These are phyloP conservation scores for Takifugu rubripes DNA, from an alignment of 2,797 vertebrate genomes.

Conservation along the genomic window DNA sequence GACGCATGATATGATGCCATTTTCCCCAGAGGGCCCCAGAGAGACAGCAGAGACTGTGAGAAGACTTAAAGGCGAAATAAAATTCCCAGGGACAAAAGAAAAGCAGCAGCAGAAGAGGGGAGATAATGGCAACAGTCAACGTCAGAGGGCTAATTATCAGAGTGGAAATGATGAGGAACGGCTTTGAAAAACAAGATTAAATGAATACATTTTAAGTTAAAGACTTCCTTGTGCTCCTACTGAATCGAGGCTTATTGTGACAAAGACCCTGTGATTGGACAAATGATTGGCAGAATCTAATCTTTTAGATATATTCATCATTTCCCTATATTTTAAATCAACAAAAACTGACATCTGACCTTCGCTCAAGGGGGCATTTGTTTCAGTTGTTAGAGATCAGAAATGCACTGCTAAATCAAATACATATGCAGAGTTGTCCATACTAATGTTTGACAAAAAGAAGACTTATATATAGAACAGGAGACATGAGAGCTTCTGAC, in stretches of 20 bases:
- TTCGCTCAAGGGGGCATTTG: constrained; percentile 22
- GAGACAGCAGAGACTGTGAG: constrained; percentile 24
- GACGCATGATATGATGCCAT: constrained; percentile 42
- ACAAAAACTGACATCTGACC: constrained; percentile 50
- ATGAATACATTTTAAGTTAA: constrained; percentile 65
- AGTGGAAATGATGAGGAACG: constrained; percentile 52
- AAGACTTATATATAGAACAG: neutral
- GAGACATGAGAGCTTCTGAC: constrained; percentile 3
- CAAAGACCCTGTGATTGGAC: constrained; percentile 56
- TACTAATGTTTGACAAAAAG: constrained; percentile 1
- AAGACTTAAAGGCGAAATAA: constrained; percentile 40
- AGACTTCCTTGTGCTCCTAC: constrained; percentile 50
- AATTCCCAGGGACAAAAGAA: constrained; percentile 31
- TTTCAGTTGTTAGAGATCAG: too few relatives aligned
- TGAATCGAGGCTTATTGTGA: constrained; percentile 60
- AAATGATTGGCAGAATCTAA: constrained; percentile 52
- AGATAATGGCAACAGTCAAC: constrained; percentile 49
- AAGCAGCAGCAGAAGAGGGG: constrained; percentile 28
- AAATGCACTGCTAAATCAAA: constrained; percentile 6
- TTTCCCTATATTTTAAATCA: constrained; percentile 37
- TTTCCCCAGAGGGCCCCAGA: constrained; percentile 27
- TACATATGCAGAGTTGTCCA: constrained; percentile 6
- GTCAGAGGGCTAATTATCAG: constrained; percentile 46
- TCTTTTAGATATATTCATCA: constrained; percentile 48
- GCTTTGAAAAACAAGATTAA: constrained; percentile 58